Percentiles rank a stretch among this genome's conserved stretches.
Evolutionary conservation across 2,113 vertebrate genomes (phyloP).

Genomic region (Sporophila hypoxantha): DNA sequence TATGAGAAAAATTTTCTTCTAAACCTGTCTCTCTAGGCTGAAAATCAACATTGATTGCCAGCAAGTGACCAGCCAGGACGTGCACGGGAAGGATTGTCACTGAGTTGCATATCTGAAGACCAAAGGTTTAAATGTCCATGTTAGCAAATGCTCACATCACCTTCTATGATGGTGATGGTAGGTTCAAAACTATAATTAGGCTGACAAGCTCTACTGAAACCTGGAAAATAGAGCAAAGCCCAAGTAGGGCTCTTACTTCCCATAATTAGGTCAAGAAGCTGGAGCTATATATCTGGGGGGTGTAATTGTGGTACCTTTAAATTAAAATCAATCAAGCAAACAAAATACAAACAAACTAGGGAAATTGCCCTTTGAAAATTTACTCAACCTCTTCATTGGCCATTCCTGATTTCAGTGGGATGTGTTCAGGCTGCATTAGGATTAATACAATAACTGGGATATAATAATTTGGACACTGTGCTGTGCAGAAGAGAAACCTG

Average conservation of each 20-base stretch:
- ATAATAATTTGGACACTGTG: background rate
- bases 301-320: background rate
- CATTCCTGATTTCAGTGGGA: background rate
- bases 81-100: background rate
- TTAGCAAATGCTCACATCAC: background rate
- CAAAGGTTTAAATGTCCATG: background rate
- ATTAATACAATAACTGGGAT: background rate
- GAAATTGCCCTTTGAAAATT: background rate
- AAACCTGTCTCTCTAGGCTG: background rate
- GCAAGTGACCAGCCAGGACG: background rate
- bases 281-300: background rate
- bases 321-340: background rate
- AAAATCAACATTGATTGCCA: background rate
- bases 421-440: background rate
- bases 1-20: background rate
- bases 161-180: background rate
- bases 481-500: background rate
- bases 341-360: background rate
- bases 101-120: background rate
- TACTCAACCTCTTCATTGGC: background rate
- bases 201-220: background rate
- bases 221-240: background rate
- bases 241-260: background rate
- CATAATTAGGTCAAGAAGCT: background rate
- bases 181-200: background rate